These are phyloP conservation scores for Gasteruption jaculator DNA, from an alignment of 2,888 invertebrate genomes.

Conservation along the genomic window DNA sequence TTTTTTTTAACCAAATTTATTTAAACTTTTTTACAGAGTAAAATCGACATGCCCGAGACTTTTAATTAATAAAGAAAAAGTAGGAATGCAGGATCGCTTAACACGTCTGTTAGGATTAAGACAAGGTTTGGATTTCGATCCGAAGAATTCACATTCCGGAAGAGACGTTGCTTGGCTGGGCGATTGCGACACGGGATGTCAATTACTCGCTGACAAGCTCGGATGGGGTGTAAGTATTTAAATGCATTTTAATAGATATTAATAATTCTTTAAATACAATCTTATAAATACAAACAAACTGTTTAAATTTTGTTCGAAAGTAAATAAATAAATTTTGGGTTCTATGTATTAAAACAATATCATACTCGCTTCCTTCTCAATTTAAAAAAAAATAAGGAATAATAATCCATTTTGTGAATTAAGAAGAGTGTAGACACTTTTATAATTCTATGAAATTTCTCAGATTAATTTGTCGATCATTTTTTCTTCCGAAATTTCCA, in stretches of 20 bases:
- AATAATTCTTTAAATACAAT: conserved; percentile 5
- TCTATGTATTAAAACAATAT: no score
- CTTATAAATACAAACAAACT: conserved; percentile 6
- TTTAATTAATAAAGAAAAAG: conserved; percentile 80
- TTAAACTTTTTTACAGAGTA: conserved; percentile 53
- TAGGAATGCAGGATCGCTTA: conserved; percentile 43
- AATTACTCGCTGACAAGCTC: conserved; percentile 67
- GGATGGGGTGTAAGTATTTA: conserved; percentile 69
- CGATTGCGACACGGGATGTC: conserved; percentile 78
- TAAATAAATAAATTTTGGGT: conserved; percentile 3
- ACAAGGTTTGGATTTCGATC: conserved; percentile 68
- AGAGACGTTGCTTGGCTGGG: conserved; percentile 80
- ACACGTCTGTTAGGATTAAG: conserved; percentile 50
- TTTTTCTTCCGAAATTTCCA: no score
- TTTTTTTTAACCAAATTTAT: conserved; percentile 10
- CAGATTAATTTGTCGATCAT: no score
- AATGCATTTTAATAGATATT: conserved; percentile 6
- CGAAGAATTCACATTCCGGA: conserved; percentile 54
- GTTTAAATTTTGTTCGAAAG: not conserved
- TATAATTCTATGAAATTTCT: no score
- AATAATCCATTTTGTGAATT: no score
- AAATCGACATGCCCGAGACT: conserved; percentile 72
- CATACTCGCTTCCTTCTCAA: no score
- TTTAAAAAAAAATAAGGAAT: no score
- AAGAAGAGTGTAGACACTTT: no score